A percentile compares a stretch with the other conserved stretches of the same genome.
These are phyloP conservation scores for Parazoanthus darwini DNA, from an alignment of 92 coral and sea anemone genomes.

Conservation along the genomic window DNA sequence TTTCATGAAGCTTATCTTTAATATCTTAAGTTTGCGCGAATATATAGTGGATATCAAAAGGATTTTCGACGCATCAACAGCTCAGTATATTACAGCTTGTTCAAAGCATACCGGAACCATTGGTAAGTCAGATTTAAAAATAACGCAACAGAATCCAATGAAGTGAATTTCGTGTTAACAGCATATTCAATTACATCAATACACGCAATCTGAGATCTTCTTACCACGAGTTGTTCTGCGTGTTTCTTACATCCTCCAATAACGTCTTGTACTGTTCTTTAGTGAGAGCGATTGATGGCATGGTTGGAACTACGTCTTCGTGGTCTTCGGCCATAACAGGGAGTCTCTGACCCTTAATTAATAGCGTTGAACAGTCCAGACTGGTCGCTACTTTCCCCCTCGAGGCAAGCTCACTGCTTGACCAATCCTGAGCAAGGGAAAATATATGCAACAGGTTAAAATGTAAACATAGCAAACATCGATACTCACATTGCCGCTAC, in stretches of 20 bases:
- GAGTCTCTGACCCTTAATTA: constrained; percentile 25
- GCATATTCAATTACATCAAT: constrained; percentile 1
- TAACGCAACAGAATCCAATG: constrained; percentile 20
- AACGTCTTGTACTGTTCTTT: constrained; percentile 39
- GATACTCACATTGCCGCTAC: background rate
- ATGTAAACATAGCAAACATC: constrained; percentile 5
- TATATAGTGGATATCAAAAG: background rate
- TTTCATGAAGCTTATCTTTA: constrained; percentile 20
- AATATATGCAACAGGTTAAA: background rate
- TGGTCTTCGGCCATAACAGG: constrained; percentile 35
- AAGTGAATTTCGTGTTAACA: constrained; percentile 9
- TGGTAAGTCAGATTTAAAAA: background rate
- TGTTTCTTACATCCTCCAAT: constrained; percentile 28
- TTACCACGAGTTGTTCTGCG: constrained; percentile 22
- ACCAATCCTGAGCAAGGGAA: constrained; percentile 34
- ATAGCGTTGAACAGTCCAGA: constrained; percentile 5
- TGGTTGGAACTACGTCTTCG: constrained; percentile 40
- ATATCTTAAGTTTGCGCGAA: constrained; percentile 20
- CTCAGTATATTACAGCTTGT: background rate
- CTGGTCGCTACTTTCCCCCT: constrained; percentile 11
- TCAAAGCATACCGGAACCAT: constrained; percentile 29
- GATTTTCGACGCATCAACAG: constrained; percentile 42
- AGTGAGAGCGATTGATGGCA: constrained; percentile 35
- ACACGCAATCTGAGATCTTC: constrained; percentile 16
- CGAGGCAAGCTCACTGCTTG: constrained; percentile 28